Evolutionary conservation across 2,797 vertebrate species (phyloP).

Genomic region (Dendrocincla fuliginosa): DNA sequence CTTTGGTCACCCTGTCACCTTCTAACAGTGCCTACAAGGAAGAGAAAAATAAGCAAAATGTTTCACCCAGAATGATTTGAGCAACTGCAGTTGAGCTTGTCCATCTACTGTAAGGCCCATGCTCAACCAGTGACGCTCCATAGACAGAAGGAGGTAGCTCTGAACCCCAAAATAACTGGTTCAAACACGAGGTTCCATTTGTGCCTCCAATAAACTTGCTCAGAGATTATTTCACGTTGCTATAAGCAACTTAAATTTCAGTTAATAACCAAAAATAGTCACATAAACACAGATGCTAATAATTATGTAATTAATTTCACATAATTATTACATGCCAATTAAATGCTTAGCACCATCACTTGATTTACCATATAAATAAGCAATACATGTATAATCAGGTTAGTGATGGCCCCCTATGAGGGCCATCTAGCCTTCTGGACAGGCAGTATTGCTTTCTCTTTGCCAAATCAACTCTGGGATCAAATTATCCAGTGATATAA

Average conservation of each 20-base stretch:
- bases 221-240: background rate
- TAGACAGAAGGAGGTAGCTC: background rate
- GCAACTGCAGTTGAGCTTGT: background rate
- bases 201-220: background rate
- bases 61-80: background rate
- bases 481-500: background rate
- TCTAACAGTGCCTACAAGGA: background rate
- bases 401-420: background rate
- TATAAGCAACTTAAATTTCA: background rate
- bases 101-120: background rate
- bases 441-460: background rate
- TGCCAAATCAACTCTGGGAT: background rate
- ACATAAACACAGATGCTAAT: background rate
- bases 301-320: constrained; percentile 1
- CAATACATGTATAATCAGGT: background rate
- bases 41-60: background rate
- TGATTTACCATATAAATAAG: constrained; percentile 24
- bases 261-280: background rate
- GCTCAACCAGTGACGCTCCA: background rate
- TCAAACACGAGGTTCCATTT: background rate
- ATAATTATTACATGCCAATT: background rate
- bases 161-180: background rate
- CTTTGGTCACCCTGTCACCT: background rate
- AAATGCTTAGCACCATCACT: background rate
- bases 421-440: background rate